Percentiles rank a stretch among this genome's conserved stretches.
phyloP scores from a whole-genome alignment of 2,113 vertebrate genomes.

The Amazona vittata region DNA sequence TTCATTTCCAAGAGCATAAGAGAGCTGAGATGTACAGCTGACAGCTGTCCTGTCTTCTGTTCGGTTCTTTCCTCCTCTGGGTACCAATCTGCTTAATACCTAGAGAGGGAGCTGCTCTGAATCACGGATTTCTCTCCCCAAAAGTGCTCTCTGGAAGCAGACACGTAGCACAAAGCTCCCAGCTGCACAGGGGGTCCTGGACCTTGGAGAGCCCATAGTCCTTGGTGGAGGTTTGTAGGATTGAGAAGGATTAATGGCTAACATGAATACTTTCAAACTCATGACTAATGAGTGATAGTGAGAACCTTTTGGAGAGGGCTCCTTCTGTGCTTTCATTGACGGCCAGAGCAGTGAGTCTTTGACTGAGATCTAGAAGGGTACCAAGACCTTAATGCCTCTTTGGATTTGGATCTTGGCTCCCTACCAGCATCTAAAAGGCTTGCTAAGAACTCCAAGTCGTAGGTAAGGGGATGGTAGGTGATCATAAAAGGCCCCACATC shows the following conservation, averaged over 20 bases:
- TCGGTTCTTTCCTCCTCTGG: neutral
- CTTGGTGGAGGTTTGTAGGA: neutral
- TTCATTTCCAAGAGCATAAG: slow-evolving; percentile 15
- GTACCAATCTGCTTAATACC: neutral
- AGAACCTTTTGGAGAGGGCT: neutral
- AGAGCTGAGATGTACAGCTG: slow-evolving; percentile 40
- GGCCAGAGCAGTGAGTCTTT: neutral
- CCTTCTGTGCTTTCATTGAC: neutral
- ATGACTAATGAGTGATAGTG: neutral
- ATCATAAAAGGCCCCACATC: neutral
- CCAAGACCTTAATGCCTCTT: neutral
- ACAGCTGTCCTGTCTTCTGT: slow-evolving; percentile 57
- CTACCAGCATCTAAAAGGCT: neutral
- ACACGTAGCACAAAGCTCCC: neutral
- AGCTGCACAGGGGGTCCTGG: neutral
- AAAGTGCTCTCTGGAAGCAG: neutral
- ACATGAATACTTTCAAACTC: neutral
- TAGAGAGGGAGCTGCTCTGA: neutral
- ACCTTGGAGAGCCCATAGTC: neutral
- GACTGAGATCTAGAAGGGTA: neutral
- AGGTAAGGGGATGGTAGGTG: neutral
- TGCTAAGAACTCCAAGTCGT: neutral
- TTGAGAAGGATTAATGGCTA: neutral
- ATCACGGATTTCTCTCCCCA: neutral
- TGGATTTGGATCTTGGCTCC: neutral